phyloP scores from a whole-genome alignment of 1,140 invertebrate genomes.

The Calephelis nemesis region DNA sequence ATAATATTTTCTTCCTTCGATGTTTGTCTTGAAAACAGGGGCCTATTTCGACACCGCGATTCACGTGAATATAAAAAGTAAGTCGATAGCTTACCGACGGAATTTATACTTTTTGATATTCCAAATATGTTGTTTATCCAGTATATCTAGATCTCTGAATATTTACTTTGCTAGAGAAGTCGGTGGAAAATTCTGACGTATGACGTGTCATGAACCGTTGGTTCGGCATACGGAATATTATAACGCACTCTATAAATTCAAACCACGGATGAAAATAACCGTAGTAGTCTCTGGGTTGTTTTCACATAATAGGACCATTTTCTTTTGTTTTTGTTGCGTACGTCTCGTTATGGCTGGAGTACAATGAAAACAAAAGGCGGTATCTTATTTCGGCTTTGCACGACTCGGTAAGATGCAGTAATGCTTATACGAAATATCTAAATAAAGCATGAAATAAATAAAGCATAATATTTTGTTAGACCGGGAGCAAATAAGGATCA shows the following conservation, averaged over 20 bases:
- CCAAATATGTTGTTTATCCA: conserved; percentile 65
- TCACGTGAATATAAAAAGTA: conserved; percentile 76
- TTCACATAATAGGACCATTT: conserved; percentile 78
- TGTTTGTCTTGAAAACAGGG: conserved; percentile 75
- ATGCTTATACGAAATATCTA: conserved; percentile 18
- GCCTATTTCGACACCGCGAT: conserved; percentile 65
- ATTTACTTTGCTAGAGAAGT: conserved; percentile 11
- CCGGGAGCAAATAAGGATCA: no score
- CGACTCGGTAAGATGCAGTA: conserved; percentile 37
- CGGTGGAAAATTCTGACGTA: conserved; percentile 24
- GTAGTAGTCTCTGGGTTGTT: conserved; percentile 70
- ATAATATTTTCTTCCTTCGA: conserved; percentile 27
- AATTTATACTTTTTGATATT: conserved; percentile 78
- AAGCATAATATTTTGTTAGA: no score
- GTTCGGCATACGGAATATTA: conserved; percentile 52
- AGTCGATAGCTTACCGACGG: conserved; percentile 75
- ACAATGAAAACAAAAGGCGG: conserved; percentile 75
- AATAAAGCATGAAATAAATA: no score
- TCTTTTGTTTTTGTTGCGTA: conserved; percentile 76
- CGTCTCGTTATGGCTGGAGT: conserved; percentile 63
- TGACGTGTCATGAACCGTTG: conserved; percentile 43
- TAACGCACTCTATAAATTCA: conserved; percentile 70
- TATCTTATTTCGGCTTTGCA: conserved; percentile 60
- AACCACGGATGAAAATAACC: conserved; percentile 74
- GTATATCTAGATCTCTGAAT: conserved; percentile 30